Evolutionary conservation across 2,113 vertebrate species (phyloP), one percentile per base, ranked within the genome.

Genomic region (Albula glossodonta): DNA sequence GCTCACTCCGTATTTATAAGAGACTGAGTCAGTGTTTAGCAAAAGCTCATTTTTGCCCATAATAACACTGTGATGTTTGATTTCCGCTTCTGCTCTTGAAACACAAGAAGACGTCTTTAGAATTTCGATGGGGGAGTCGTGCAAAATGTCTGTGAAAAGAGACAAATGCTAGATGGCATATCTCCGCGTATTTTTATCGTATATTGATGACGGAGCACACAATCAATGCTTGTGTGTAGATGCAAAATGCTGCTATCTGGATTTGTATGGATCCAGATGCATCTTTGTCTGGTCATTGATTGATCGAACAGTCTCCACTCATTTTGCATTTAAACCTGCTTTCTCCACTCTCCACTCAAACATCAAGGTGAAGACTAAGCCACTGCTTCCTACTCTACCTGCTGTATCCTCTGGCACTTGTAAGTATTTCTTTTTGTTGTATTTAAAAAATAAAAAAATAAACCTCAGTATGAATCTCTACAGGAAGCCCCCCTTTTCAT

Each of bases 231-330:
- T 91, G 57, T 80, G 90, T 92, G 89, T 56, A 85, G 84, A 80
- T 80, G 78, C 12, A 78, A 51, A 56, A 80, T 81, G 84, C 78
- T 17, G 60, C 78, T 80, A 48, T 85, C 53, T 51, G 78, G 84
- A 89, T 94, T 95, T 95, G 92, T 94, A 92, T 92, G 92, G 92
- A 94, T 94, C 93, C 95, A 96, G 95, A 95, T 96, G 94, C 93
- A 94, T 94, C 94, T 95, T 95, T 96, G 94, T 95, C 90, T 93
- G 93, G 92, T 86, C 91, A 92, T 91, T 93, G 91, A 94, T 92
- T 93, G 93, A 94, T 93, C 91, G 80, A 93, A 92, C 91, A 91
- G 84, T 86, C 91, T 90, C 89, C 85, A 90, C 89, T 91, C 90
- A 85, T 92, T 91, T 11, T 8, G 19, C 78, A 19, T 80, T 60